Evolutionary conservation across 53 echinoderm and acorn worm genomes (phyloP), one percentile per base, ranked within the genome.

Genomic region (Hippasteria phrygiana): DNA sequence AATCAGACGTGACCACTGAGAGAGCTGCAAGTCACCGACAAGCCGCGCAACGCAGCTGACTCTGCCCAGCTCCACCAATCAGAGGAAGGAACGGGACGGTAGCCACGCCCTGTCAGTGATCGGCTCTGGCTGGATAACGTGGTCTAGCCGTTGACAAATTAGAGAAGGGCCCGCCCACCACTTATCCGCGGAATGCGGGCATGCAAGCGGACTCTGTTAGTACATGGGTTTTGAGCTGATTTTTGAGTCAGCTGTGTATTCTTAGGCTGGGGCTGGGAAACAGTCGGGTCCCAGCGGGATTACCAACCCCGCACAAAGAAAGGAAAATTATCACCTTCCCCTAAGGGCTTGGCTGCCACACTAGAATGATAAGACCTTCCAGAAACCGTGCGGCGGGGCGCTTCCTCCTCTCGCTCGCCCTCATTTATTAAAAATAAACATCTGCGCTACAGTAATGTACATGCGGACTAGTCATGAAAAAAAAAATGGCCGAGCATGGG

Each of bases 121-220:
- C 85, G 24, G 36, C 82, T 36, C 55, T 64, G 31, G 89, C 62
- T 54, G 69, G 33, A 69, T 75, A 86, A 86, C 84, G 53, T 90
- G 79, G 89, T 71, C 76, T 51, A 65, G 72, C 93, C 91, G 81
- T 80, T 90, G 83, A 75, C 88, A 88, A 87, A 96, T 93, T 93
- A 92, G 92, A 78, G 87, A 78, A 85, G 94, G 91, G 87, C 87
- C 91, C 96, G 75, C 96, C 93, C 88, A 93, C 93, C 94, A 96
- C 96, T 96, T 93, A 96, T 94, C 96, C 87, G 88, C 78, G 93
- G 96, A 96, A 96, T 96, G 96, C 96, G 94, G 92, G 96, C 93
- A 92, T 73, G 90, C 90, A 92, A 91, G 91, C 90, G 90, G 95
- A 92, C 92, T 64, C 85, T 85, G 85, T 85, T 85, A 85, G 85